These are phyloP conservation scores for Balanococcus diminutus DNA, from an alignment of 2,888 invertebrate genomes.

Conservation along the genomic window DNA sequence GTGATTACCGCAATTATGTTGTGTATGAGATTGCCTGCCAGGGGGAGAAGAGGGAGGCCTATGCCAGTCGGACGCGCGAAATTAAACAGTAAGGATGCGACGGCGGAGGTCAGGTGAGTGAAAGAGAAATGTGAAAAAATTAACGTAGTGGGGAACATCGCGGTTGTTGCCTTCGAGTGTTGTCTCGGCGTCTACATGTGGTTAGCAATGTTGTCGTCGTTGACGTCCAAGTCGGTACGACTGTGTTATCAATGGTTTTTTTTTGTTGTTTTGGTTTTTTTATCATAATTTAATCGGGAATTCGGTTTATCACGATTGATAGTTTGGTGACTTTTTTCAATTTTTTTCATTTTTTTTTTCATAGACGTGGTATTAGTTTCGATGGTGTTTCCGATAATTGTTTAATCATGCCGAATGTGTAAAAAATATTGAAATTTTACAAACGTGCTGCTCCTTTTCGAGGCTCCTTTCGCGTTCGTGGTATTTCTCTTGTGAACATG, in stretches of 20 bases:
- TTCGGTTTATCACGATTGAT: background rate
- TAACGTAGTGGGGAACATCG: conserved; percentile 28
- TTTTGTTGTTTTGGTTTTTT: conserved; percentile 17
- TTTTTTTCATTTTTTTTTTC: background rate
- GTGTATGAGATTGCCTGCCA: background rate
- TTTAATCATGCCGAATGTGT: background rate
- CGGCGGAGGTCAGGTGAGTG: conserved; percentile 50
- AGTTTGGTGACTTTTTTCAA: background rate
- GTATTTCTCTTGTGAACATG: background rate
- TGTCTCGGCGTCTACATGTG: conserved; percentile 47
- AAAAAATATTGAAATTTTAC: background rate
- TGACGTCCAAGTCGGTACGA: conserved; percentile 50
- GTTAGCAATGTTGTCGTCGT: conserved; percentile 52
- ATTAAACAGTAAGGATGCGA: conserved; percentile 28
- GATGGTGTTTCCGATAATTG: background rate
- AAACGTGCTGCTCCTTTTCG: background rate
- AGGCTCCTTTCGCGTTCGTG: background rate
- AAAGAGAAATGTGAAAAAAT: conserved; percentile 36
- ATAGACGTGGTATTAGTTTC: background rate
- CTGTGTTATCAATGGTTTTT: conserved; percentile 34
- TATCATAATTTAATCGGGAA: background rate
- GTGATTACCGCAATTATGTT: conserved; percentile 52
- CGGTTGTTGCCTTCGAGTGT: conserved; percentile 44
- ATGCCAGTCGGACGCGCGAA: conserved; percentile 33
- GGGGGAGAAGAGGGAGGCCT: background rate